A percentile compares a stretch with the other conserved stretches of the same genome.
Evolutionary conservation across 2,797 vertebrate species (phyloP).

Genomic region (Danio choprae): DNA sequence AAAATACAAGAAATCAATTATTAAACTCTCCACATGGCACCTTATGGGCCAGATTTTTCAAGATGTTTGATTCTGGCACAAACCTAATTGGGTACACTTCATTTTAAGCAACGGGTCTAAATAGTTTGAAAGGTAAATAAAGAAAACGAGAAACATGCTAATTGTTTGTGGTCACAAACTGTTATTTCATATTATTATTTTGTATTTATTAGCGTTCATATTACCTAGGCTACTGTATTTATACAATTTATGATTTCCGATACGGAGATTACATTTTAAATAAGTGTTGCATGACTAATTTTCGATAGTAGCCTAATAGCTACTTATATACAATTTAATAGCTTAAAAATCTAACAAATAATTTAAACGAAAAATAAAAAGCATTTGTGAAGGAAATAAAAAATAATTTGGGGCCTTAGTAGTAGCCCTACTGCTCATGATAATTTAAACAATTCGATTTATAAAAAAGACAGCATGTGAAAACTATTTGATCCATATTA

Average conservation of each 20-base stretch:
- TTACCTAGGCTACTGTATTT: background rate
- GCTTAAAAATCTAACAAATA: background rate
- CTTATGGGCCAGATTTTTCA: constrained; percentile 71
- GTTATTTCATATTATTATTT: too few relatives aligned
- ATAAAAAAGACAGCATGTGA: background rate
- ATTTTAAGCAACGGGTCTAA: background rate
- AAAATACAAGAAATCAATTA: constrained; percentile 78
- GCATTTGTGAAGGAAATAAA: background rate
- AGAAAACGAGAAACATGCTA: background rate
- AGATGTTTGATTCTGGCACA: constrained; percentile 53
- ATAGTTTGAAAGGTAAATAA: background rate
- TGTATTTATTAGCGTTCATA: too few relatives aligned
- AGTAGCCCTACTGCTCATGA: too few relatives aligned
- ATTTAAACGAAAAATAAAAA: background rate
- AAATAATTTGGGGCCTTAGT: background rate
- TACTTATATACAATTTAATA: background rate
- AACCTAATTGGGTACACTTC: constrained; percentile 61
- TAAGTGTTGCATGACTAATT: background rate
- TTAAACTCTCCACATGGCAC: constrained; percentile 72
- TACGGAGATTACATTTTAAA: background rate
- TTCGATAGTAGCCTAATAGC: background rate
- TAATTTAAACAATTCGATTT: background rate
- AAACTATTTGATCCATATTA: background rate
- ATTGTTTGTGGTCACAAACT: background rate
- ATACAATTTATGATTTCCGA: background rate